These are phyloP conservation scores for Papilio machaon DNA, from an alignment of 1,140 invertebrate genomes.

Conservation along the genomic window DNA sequence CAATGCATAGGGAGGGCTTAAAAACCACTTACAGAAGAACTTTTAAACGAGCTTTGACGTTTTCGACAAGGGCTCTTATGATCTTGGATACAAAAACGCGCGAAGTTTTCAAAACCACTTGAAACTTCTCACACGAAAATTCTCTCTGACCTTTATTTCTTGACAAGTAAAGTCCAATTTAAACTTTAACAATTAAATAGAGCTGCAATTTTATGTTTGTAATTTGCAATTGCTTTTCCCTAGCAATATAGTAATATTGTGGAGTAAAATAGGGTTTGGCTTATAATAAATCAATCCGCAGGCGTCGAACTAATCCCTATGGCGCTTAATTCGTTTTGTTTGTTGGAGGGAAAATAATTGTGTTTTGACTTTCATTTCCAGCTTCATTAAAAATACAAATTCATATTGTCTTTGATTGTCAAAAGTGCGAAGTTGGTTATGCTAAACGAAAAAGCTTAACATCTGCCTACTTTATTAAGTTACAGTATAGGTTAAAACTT, in stretches of 20 bases:
- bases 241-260: constrained; percentile 20
- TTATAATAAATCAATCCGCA: constrained; percentile 28
- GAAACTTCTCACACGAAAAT: background rate
- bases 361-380: constrained; percentile 29
- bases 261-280: constrained; percentile 28
- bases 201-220: constrained; percentile 9
- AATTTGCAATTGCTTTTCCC: constrained; percentile 26
- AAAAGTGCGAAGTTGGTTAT: too few species aligned
- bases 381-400: background rate
- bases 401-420: too few species aligned
- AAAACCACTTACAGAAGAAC: constrained; percentile 22
- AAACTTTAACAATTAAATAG: background rate
- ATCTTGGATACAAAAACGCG: constrained; percentile 25
- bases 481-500: background rate
- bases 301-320: constrained; percentile 33
- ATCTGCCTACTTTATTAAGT: too few species aligned
- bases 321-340: constrained; percentile 29
- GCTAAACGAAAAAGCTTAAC: too few species aligned
- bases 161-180: background rate
- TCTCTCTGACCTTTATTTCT: background rate
- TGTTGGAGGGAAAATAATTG: constrained; percentile 15
- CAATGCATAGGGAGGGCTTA: constrained; percentile 31
- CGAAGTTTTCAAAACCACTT: constrained; percentile 15
- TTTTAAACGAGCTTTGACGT: constrained; percentile 7
- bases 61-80: constrained; percentile 23